Conservation (phyloP, 2,797 vertebrate species). For the Dipus sagitta region DNA sequence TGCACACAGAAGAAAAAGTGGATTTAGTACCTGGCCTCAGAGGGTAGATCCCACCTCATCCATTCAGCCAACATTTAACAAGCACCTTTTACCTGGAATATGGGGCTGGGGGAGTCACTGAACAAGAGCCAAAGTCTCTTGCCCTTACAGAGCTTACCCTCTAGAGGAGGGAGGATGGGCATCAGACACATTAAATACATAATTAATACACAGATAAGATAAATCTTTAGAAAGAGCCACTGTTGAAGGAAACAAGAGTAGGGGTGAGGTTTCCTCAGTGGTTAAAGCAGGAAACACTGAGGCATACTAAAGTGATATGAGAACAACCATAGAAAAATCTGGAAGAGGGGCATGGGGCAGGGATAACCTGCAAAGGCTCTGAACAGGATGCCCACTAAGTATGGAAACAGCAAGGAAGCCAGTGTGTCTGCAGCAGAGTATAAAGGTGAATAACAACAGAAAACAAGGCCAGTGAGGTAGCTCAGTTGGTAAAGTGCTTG, state of each 20-base stretch:
- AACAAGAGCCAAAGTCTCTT: not conserved
- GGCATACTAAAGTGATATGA: not conserved
- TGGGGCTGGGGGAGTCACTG: not conserved
- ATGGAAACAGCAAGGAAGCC: not conserved
- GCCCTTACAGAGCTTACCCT: not conserved
- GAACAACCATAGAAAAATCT: not conserved
- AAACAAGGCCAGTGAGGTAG: too few species aligned
- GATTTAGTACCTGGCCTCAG: too few species aligned
- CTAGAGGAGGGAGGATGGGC: not conserved
- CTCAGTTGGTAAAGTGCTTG: too few species aligned
- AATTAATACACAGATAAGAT: not conserved
- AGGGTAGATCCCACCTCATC: not conserved
- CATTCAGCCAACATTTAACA: not conserved
- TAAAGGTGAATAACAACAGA: not conserved
- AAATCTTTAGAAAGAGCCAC: not conserved
- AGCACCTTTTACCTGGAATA: not conserved
- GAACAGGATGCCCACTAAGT: not conserved
- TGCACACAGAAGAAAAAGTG: too few species aligned
- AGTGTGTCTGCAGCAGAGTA: rapidly evolving
- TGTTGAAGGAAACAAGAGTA: not conserved
- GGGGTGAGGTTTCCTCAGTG: not conserved
- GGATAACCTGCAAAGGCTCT: not conserved
- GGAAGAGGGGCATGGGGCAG: not conserved
- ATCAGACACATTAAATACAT: not conserved
- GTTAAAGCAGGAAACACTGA: not conserved